Evolutionary conservation across 1,140 invertebrate species (phyloP).

Genomic region (Calephelis nemesis): DNA sequence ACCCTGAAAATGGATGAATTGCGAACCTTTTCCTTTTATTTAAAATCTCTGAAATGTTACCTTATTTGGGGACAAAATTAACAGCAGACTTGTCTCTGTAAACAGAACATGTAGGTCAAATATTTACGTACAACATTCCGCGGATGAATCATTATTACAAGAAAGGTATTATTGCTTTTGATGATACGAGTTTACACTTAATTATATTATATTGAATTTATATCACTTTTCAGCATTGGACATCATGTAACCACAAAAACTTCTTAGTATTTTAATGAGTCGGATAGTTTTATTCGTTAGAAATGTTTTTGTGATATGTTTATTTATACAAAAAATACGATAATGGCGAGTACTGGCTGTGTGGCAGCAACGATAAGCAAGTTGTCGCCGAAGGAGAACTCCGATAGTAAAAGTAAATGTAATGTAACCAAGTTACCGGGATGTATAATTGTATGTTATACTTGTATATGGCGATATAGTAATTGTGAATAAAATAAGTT

Average conservation of each 20-base stretch:
- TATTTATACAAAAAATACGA: no score
- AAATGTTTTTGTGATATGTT: no score
- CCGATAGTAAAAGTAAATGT: no score
- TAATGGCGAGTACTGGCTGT: no score
- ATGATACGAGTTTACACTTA: slow-evolving; percentile 27
- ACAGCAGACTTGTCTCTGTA: slow-evolving; percentile 31
- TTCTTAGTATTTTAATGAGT: background rate
- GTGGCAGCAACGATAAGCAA: no score
- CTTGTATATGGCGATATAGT: no score
- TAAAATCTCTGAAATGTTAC: background rate
- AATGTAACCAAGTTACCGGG: no score
- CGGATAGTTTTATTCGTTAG: background rate
- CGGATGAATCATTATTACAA: slow-evolving; percentile 40
- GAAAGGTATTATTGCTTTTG: slow-evolving; percentile 24
- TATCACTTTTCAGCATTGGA: background rate
- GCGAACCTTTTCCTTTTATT: no score
- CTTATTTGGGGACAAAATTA: background rate
- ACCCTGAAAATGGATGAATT: no score
- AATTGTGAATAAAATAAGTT: no score
- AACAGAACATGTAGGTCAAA: slow-evolving; percentile 48
- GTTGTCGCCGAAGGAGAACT: no score
- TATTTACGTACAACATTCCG: slow-evolving; percentile 46
- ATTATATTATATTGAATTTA: background rate
- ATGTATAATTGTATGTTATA: no score
- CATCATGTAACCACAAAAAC: background rate